These are phyloP conservation scores for Ptycholaimellus sp. DNA, from an alignment of 2,888 invertebrate genomes.

Conservation along the genomic window DNA sequence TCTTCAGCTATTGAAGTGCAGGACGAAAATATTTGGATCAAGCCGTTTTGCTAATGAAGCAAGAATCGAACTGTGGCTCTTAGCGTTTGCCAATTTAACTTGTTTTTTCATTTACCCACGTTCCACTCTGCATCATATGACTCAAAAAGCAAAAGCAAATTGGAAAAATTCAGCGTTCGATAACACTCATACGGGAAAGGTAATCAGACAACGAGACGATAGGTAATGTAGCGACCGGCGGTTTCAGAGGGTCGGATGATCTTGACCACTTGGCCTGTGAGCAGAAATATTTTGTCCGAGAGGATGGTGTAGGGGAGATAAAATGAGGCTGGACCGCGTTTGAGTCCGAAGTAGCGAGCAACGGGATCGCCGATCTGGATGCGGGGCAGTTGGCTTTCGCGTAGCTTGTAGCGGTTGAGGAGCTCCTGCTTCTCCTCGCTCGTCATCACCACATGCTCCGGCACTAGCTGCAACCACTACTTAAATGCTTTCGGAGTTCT, in stretches of 20 bases:
- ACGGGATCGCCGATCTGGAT: constrained; percentile 94
- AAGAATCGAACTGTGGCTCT: too few relatives aligned
- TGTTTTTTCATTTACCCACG: too few relatives aligned
- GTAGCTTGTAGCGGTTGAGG: constrained; percentile 70
- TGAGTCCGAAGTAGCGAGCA: constrained; percentile 81
- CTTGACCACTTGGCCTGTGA: constrained; percentile 57
- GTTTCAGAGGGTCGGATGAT: constrained; percentile 87
- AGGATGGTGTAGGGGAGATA: constrained; percentile 32
- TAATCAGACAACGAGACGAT: constrained; percentile 35
- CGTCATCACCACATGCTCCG: constrained; percentile 87
- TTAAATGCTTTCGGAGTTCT: too few relatives aligned
- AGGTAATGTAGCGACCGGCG: constrained; percentile 85
- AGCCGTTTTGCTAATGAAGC: too few relatives aligned
- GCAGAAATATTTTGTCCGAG: too few relatives aligned
- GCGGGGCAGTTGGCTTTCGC: constrained; percentile 89
- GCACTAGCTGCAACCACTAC: constrained; percentile 50
- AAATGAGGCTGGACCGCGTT: constrained; percentile 49
- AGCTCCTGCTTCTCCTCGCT: constrained; percentile 85
- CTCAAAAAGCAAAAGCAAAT: too few relatives aligned
- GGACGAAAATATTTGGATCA: too few relatives aligned
- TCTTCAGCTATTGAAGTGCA: too few relatives aligned
- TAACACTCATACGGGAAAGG: too few relatives aligned
- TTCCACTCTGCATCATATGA: too few relatives aligned
- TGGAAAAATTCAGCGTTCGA: too few relatives aligned
- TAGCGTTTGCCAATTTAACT: too few relatives aligned